Base-by-base conservation (phyloP, 1,140 invertebrate genomes). In the Drosophila pectinifera region DNA sequence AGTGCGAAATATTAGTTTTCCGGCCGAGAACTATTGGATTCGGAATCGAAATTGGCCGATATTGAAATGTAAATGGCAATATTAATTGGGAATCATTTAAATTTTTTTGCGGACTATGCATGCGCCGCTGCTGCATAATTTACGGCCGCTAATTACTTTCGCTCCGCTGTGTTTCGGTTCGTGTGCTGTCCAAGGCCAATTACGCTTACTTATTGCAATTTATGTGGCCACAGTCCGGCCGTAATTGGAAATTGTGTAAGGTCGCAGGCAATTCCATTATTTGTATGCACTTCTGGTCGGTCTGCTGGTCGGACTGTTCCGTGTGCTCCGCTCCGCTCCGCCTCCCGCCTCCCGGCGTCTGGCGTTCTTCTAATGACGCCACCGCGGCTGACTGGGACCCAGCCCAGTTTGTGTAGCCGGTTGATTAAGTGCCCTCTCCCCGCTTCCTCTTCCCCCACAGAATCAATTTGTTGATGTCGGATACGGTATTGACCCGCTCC, bases 231-330 rank as follows among this genome's bases (percentile, higher is more conserved):
- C 64, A 69, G 67, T 70, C 42, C 64, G 65, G 67, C 67, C 64
- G 67, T 70, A 70, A 70, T 70, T 70, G 67, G 67, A 70, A 70
- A 70, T 70, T 70, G 67, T 70, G 67, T 70, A 70, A 70, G 67
- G 67, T 70, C 67, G 67, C 67, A 55, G 64, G 49, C 64, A 68
- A 39, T 65, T 57, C 42, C 67, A 70, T 70, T 70, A 57, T 70
- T 70, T 70, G 67, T 70, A 70, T 70, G 67, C 67, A 70, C 20
- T 69, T 70, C 67, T 69, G 64, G 64, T 36, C 28, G 56, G n/a
- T 28, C 39, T n/a, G n/a, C n/a, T n/a, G 14, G 55, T 36, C 36
- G 14, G 24, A 18, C 26, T 31, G 28, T 28, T 43, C 38, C 26
- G 56, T n/a, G 28, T 24, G 38, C 24, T 56, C 13, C 28, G 28